Conservation (phyloP, 2,888 invertebrate genomes). For the Pseudococcus jackbeardsleyi region DNA sequence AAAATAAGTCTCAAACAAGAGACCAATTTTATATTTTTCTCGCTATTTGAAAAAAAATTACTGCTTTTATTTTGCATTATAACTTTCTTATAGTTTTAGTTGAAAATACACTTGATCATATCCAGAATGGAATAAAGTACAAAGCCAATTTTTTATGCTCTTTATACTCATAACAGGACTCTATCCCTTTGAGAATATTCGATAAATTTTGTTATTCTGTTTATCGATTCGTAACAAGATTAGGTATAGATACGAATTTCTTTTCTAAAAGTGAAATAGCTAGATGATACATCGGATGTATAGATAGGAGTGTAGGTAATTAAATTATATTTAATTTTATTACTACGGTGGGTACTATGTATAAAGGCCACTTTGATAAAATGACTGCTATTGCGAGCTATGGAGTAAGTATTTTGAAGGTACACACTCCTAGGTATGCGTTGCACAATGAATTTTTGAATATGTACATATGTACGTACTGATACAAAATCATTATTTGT, state of each 20-base stretch:
- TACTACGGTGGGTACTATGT: neutral
- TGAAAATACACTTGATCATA: constrained; percentile 4
- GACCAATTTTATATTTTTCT: neutral
- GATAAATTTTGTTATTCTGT: constrained; percentile 47
- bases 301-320: constrained; percentile 5
- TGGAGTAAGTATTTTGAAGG: neutral
- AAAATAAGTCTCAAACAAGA: neutral
- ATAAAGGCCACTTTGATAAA: constrained; percentile 37
- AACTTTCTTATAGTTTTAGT: constrained; percentile 7
- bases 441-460: neutral
- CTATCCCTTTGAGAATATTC: constrained; percentile 45
- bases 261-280: constrained; percentile 40
- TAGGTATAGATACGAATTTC: constrained; percentile 35
- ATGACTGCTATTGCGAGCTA: neutral
- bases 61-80: neutral
- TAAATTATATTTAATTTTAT: constrained; percentile 44
- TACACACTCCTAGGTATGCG: neutral
- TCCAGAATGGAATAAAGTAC: constrained; percentile 8
- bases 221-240: constrained; percentile 25
- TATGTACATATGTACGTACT: no score
- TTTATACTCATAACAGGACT: constrained; percentile 45
- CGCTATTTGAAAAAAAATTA: neutral
- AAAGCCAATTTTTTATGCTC: constrained; percentile 38
- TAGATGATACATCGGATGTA: constrained; percentile 28
- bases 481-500: no score